A percentile compares a stretch with the other conserved stretches of the same genome.
Conservation (phyloP, 2,113 vertebrate genomes). For the Leptobrachium ailaonicum region DNA sequence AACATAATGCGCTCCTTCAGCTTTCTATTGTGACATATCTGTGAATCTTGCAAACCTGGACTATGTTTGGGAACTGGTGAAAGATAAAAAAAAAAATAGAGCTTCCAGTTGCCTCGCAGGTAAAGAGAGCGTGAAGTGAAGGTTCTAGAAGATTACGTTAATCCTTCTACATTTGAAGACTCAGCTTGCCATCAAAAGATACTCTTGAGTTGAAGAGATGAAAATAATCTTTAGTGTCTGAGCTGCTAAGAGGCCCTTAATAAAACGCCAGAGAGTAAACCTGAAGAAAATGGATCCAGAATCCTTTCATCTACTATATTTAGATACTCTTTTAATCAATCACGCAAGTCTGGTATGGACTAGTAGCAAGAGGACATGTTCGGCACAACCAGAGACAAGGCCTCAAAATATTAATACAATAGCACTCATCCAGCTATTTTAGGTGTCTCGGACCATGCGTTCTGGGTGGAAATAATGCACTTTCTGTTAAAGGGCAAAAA, state of each 20-base stretch:
- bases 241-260: conserved; percentile 76
- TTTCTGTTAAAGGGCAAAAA: not conserved
- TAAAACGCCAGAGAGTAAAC: conserved; percentile 65
- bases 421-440: conserved; percentile 27
- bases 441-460: conserved; percentile 3
- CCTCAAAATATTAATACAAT: conserved; percentile 49
- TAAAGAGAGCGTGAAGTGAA: conserved; percentile 61
- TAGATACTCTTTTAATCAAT: conserved; percentile 55
- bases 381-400: conserved; percentile 49
- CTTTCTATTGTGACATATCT: not conserved
- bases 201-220: conserved; percentile 72
- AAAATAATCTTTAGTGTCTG: conserved; percentile 67
- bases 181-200: conserved; percentile 69
- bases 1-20: too few species aligned
- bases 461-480: conserved; percentile 12
- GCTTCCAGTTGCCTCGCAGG: conserved; percentile 60
- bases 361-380: conserved; percentile 59
- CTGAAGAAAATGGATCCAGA: conserved; percentile 74
- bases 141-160: conserved; percentile 63
- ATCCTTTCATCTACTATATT: conserved; percentile 73
- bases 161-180: conserved; percentile 60
- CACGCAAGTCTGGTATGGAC: conserved; percentile 53
- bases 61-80: conserved; percentile 37
- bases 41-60: conserved; percentile 6
- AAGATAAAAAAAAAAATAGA: not conserved